A percentile compares a stretch with the other conserved stretches of the same genome.
These are phyloP conservation scores for Huso huso DNA, from an alignment of 2,797 vertebrate genomes.

Conservation along the genomic window DNA sequence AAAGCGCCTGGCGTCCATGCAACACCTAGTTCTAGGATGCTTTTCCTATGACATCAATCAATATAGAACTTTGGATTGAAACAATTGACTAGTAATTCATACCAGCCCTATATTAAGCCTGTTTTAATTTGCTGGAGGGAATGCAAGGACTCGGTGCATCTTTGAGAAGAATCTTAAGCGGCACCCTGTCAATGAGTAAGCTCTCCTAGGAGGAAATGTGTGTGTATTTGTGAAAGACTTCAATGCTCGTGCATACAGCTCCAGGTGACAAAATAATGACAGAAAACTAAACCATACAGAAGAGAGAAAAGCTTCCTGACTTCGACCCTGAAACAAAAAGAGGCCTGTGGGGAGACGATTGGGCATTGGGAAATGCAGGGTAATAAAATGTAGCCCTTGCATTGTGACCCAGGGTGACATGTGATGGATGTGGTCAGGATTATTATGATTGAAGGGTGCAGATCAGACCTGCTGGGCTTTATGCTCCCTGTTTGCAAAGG, in stretches of 20 bases:
- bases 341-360: slow-evolving; percentile 57
- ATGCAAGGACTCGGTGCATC: slow-evolving; percentile 41
- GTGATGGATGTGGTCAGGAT: slow-evolving; percentile 82
- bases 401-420: slow-evolving; percentile 72
- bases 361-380: slow-evolving; percentile 66
- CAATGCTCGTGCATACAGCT: slow-evolving; percentile 47
- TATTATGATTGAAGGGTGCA: slow-evolving; percentile 71
- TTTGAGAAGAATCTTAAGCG: slow-evolving; percentile 46
- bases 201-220: slow-evolving; percentile 32
- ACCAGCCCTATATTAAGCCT: slow-evolving; percentile 38
- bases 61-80: slow-evolving; percentile 24
- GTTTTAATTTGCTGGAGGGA: slow-evolving; percentile 41
- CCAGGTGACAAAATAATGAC: slow-evolving; percentile 72
- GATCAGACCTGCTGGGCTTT: slow-evolving; percentile 84
- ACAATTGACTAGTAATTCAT: slow-evolving; percentile 37
- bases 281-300: slow-evolving; percentile 57
- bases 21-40: too few relatives aligned
- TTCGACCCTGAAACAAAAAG: slow-evolving; percentile 45
- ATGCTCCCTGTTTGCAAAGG: slow-evolving; percentile 82
- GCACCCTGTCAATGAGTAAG: slow-evolving; percentile 71
- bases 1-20: too few relatives aligned
- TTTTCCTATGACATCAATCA: too few relatives aligned
- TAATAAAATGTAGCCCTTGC: slow-evolving; percentile 75
- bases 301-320: slow-evolving; percentile 35
- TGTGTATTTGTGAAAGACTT: slow-evolving; percentile 40